Conservation (phyloP, 2,797 vertebrate species). For the Semaprochilodus insignis region DNA sequence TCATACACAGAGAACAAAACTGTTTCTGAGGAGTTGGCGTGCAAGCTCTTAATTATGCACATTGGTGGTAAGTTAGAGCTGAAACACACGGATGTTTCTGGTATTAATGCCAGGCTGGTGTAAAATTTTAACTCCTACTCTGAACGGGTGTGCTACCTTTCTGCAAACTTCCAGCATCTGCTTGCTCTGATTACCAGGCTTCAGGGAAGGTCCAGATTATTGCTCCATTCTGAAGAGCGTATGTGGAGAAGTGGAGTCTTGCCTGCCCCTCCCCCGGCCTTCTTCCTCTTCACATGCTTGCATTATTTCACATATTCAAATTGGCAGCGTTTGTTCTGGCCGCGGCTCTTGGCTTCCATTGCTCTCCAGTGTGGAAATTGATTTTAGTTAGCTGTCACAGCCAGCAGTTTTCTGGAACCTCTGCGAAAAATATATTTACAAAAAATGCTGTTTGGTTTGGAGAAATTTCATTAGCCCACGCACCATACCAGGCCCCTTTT, state of each 20-base stretch:
- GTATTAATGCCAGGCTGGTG: constrained; percentile 21
- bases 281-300: constrained; percentile 56
- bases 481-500: constrained; percentile 54
- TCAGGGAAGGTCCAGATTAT: constrained; percentile 54
- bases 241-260: constrained; percentile 53
- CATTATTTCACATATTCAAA: constrained; percentile 70
- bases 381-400: constrained; percentile 72
- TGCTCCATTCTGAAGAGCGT: constrained; percentile 54
- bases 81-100: constrained; percentile 32
- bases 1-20: constrained; percentile 43
- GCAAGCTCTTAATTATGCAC: constrained; percentile 48
- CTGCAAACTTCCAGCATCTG: constrained; percentile 55
- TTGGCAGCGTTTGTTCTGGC: constrained; percentile 68
- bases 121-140: constrained; percentile 34
- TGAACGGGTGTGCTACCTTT: constrained; percentile 35
- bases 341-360: constrained; percentile 63
- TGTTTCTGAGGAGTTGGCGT: constrained; percentile 34
- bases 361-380: constrained; percentile 68
- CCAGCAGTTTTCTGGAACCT: constrained; percentile 66
- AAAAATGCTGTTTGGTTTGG: constrained; percentile 60
- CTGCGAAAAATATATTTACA: constrained; percentile 63
- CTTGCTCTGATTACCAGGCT: constrained; percentile 52
- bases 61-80: constrained; percentile 49
- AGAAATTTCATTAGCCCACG: constrained; percentile 66
- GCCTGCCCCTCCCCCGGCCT: constrained; percentile 46